These are phyloP conservation scores for Scrobipalpa atriplicella DNA, from an alignment of 2,888 invertebrate genomes.

Conservation along the genomic window DNA sequence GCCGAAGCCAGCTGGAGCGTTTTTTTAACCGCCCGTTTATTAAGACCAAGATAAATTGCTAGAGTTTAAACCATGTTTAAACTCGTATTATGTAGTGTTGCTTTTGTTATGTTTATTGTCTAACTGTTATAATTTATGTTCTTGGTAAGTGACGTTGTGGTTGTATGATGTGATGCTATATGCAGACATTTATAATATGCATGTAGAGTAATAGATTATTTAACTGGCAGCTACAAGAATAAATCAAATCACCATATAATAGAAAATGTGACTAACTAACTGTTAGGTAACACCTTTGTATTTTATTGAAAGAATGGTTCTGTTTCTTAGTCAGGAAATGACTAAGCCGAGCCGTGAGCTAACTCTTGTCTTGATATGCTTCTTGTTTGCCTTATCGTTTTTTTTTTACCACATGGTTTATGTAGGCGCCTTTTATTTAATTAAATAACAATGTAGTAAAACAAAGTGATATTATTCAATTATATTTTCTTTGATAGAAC, in stretches of 20 bases:
- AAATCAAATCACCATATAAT: no score
- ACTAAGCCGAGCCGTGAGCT: not conserved
- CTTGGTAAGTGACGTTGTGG: not conserved
- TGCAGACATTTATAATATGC: not conserved
- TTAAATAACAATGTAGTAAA: no score
- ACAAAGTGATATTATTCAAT: no score
- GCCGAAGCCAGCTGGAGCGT: conserved; percentile 36
- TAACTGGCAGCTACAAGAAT: not conserved
- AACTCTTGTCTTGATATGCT: no score
- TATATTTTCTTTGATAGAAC: no score
- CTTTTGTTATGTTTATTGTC: not conserved
- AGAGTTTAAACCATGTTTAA: not conserved
- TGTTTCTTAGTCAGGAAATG: not conserved
- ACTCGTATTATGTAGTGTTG: not conserved
- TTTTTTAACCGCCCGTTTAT: conserved; percentile 10
- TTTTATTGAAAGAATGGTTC: not conserved
- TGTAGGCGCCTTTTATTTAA: no score
- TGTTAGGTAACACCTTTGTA: not conserved
- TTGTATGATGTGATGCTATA: not conserved
- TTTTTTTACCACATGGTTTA: no score
- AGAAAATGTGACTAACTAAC: not conserved
- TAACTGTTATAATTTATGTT: conserved; percentile 1
- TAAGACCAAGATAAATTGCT: not conserved
- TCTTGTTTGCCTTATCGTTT: not conserved
- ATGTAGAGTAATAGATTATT: not conserved